These are phyloP conservation scores for Oryzaephilus surinamensis DNA, from an alignment of 1,140 invertebrate species.

Conservation along the genomic window DNA sequence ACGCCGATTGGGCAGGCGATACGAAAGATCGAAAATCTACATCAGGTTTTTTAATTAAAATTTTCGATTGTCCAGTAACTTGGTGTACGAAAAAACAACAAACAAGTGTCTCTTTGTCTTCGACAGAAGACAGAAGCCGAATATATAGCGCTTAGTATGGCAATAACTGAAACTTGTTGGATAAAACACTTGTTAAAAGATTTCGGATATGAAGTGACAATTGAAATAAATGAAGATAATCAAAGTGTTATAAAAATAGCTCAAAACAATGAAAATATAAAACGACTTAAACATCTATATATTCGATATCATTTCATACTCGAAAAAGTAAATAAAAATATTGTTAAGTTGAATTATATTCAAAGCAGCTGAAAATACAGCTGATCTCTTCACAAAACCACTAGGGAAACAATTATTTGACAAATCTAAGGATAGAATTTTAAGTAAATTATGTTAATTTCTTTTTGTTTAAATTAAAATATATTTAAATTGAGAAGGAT, in stretches of 20 bases:
- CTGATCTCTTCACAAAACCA: neutral
- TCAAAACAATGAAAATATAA: no score
- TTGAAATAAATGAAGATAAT: neutral
- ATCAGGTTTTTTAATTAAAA: neutral
- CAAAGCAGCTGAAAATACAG: neutral
- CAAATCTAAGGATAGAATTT: neutral
- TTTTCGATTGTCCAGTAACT: neutral
- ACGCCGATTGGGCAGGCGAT: conserved; percentile 3
- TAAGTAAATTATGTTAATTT: conserved; percentile 1
- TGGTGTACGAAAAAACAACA: neutral
- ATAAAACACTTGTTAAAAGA: conserved; percentile 1
- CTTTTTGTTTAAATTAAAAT: no score
- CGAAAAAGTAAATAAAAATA: no score
- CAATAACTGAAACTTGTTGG: no score
- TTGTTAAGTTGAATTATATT: neutral
- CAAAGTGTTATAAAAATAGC: no score
- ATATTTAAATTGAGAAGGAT: no score
- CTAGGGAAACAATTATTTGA: conserved; percentile 1
- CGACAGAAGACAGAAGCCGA: no score
- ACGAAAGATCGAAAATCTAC: neutral
- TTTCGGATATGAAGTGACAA: no score
- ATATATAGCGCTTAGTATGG: no score
- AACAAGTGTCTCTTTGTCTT: no score
- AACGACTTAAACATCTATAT: neutral
- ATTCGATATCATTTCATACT: no score